Evolutionary conservation across 2,113 vertebrate species (phyloP).

Genomic region (Brachirus orientalis): DNA sequence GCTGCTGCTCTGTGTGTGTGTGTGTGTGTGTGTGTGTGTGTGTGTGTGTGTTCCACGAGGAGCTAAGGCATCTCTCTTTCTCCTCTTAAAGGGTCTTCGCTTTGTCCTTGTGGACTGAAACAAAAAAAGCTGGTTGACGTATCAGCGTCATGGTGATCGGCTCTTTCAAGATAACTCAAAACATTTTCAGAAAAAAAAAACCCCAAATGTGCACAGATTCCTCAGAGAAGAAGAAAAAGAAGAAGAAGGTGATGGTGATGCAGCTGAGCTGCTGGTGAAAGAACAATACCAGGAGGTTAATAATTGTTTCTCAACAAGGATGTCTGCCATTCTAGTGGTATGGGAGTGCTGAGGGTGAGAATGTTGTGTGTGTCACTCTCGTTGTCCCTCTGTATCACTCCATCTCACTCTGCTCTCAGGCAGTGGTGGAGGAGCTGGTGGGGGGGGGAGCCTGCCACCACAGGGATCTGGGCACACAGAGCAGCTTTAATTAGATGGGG

Average conservation of each 20-base stretch:
- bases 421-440: slow-evolving; percentile 31
- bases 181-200: neutral
- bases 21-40: slow-evolving; percentile 14
- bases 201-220: neutral
- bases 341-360: slow-evolving; percentile 43
- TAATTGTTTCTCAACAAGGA: too few species aligned
- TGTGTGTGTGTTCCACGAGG: slow-evolving; percentile 13
- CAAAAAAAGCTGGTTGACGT: slow-evolving; percentile 49
- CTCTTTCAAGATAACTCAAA: neutral
- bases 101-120: slow-evolving; percentile 51
- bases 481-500: slow-evolving; percentile 81
- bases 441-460: slow-evolving; percentile 69
- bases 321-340: slow-evolving; percentile 13
- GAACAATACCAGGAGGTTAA: slow-evolving; percentile 38
- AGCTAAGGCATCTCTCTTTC: slow-evolving; percentile 18
- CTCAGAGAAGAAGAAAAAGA: slow-evolving; percentile 27
- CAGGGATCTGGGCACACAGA: slow-evolving; percentile 73
- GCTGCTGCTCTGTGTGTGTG: neutral
- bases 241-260: too few species aligned
- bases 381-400: slow-evolving; percentile 44
- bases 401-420: slow-evolving; percentile 55
- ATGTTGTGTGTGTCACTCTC: slow-evolving; percentile 38
- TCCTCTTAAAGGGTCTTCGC: slow-evolving; percentile 21
- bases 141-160: neutral
- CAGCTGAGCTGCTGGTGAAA: slow-evolving; percentile 5